Conservation (phyloP, 2,888 invertebrate genomes). For the Catocala nupta region DNA sequence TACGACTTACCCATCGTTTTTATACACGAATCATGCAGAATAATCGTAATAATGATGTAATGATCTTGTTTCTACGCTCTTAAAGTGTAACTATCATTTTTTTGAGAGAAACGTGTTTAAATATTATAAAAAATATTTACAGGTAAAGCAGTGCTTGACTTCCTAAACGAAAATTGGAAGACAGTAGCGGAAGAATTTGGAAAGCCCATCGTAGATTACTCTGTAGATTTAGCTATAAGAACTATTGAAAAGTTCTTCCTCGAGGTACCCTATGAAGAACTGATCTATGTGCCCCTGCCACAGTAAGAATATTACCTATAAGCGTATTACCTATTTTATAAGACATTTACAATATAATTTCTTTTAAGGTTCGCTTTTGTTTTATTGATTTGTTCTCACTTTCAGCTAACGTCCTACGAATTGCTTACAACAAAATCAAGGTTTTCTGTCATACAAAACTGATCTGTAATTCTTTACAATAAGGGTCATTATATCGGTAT, state of each 20-base stretch:
- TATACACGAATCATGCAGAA: no score
- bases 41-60: no score
- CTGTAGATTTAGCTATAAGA: slow-evolving; percentile 73
- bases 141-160: slow-evolving; percentile 75
- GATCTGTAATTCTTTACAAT: slow-evolving; percentile 11
- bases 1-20: no score
- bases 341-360: slow-evolving; percentile 23
- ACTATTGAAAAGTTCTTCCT: slow-evolving; percentile 78
- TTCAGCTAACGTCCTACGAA: slow-evolving; percentile 4
- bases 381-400: slow-evolving; percentile 30
- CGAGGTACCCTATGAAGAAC: slow-evolving; percentile 75
- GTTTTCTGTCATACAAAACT: slow-evolving; percentile 7
- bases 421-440: neutral
- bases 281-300: slow-evolving; percentile 75
- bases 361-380: slow-evolving; percentile 24
- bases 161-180: slow-evolving; percentile 80
- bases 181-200: slow-evolving; percentile 79
- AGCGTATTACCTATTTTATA: slow-evolving; percentile 21
- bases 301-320: slow-evolving; percentile 33
- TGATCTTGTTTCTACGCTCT: no score
- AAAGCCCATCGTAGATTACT: slow-evolving; percentile 80
- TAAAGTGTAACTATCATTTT: no score
- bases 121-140: slow-evolving; percentile 37
- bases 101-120: no score
- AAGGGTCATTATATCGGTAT: slow-evolving; percentile 13